Evolutionary conservation across 2,888 invertebrate species (phyloP).

Genomic region (Scaptomyza caliginosa): DNA sequence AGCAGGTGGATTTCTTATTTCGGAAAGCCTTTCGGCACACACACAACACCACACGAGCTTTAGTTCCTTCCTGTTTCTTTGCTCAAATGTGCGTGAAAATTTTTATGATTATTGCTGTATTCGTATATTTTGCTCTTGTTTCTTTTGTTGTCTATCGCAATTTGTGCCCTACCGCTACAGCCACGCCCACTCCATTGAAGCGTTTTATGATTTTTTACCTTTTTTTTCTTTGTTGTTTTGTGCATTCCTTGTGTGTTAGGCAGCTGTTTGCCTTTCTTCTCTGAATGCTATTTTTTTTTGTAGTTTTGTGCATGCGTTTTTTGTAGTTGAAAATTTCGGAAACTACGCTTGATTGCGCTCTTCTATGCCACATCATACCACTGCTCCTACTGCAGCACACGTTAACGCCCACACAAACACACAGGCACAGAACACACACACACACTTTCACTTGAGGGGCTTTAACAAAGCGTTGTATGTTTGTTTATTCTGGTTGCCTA

Average conservation of each 20-base stretch:
- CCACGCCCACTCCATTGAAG: conserved; percentile 30
- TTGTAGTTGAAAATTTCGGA: conserved; percentile 53
- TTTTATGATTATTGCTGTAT: conserved; percentile 72
- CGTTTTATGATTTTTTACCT: conserved; percentile 70
- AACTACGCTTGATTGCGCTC: conserved; percentile 62
- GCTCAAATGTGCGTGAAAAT: conserved; percentile 74
- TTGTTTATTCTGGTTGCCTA: conserved; percentile 10
- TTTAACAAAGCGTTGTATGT: conserved; percentile 22
- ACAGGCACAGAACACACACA: neutral
- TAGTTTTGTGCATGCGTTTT: conserved; percentile 60
- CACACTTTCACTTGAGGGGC: neutral
- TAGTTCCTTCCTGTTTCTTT: conserved; percentile 31
- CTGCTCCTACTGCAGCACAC: conserved; percentile 20
- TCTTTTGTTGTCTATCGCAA: conserved; percentile 27
- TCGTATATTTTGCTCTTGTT: conserved; percentile 2
- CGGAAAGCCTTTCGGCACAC: conserved; percentile 35
- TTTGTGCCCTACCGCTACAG: conserved; percentile 6
- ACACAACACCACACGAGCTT: conserved; percentile 18
- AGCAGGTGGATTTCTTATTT: conserved; percentile 32
- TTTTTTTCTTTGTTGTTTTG: conserved; percentile 39
- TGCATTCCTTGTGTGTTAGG: conserved; percentile 8
- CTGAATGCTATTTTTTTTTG: conserved; percentile 14
- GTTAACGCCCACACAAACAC: neutral
- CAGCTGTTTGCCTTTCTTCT: conserved; percentile 37
- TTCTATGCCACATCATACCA: conserved; percentile 57